Evolutionary conservation across 2,888 invertebrate species (phyloP), one percentile per base, ranked within the genome.

Genomic region (Limenitis camilla): DNA sequence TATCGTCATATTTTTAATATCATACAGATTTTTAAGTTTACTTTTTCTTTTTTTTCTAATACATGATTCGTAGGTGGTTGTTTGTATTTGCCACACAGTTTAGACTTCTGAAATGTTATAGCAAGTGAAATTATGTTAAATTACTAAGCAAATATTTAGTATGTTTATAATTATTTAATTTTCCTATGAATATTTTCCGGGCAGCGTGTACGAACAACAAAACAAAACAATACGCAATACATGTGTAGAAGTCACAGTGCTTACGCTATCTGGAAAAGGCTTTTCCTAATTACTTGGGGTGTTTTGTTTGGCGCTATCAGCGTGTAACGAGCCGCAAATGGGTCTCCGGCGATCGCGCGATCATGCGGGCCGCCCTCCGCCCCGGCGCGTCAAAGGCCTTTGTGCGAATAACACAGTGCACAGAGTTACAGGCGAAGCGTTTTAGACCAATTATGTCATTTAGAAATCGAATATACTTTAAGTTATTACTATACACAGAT

Each of bases 261-360:
- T 85, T 80, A 81, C 78, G 73, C 75, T 83, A 85, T 83, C 83
- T 83, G 79, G 78, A 81, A 83, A 85, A 85, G 84, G 82, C 81
- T 85, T 85, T 84, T 74, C 79, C 84, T 85, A 87, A 85, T 87
- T 86, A 85, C 82, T 85, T 81, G 76, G 83, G 82, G 85, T 84
- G 84, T 86, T 84, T 85, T 87, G 87, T 86, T 83, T 86, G 84
- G 81, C 76, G 83, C 79, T 87, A 86, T 87, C 87, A 72, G 85
- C 76, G 85, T 77, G 85, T 81, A 86, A 81, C 86, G 87, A 83
- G 83, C 80, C 81, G 82, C 86, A 80, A 85, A 85, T 83, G 84
- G 86, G 83, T 83, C 81, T 76, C 68, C 67, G 71, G 71, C 68
- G 85, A 86, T 85, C 84, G 81, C 70, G 73, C 83, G 78, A 85